phyloP scores from a whole-genome alignment of 2,113 vertebrate genomes.

The Sapayoa aenigma region DNA sequence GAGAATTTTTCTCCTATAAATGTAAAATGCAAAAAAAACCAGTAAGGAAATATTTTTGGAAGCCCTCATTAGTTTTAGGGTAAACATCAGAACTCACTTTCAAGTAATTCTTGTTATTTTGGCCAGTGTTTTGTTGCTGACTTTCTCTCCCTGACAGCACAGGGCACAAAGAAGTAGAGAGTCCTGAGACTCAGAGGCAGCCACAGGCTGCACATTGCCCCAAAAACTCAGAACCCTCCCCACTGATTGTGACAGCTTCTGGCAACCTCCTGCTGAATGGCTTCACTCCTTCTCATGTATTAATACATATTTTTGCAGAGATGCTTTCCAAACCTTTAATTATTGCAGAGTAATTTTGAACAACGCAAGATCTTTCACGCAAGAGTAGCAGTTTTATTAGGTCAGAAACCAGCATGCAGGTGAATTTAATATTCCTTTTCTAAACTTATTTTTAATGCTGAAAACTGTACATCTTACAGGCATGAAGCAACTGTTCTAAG shows the following conservation, averaged over 20 bases:
- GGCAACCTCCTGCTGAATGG: background rate
- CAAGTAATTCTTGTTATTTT: background rate
- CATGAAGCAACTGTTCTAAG: background rate
- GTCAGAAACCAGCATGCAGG: background rate
- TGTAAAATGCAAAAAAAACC: background rate
- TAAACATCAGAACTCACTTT: background rate
- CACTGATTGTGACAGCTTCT: background rate
- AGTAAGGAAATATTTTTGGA: background rate
- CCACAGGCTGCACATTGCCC: background rate
- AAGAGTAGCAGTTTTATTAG: background rate
- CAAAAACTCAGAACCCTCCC: background rate
- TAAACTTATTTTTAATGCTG: background rate
- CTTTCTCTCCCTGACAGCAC: background rate
- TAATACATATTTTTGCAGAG: background rate
- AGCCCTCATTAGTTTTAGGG: background rate
- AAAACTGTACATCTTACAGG: background rate
- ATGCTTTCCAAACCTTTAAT: background rate
- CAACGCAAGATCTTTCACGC: background rate
- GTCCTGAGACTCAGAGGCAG: background rate
- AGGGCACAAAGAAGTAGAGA: background rate
- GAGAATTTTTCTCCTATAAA: background rate
- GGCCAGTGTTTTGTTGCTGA: background rate
- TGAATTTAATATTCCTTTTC: background rate
- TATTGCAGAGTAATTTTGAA: background rate
- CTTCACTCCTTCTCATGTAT: background rate